These are phyloP conservation scores for Pterophyllum scalare DNA, from an alignment of 2,113 vertebrate genomes.

Conservation along the genomic window DNA sequence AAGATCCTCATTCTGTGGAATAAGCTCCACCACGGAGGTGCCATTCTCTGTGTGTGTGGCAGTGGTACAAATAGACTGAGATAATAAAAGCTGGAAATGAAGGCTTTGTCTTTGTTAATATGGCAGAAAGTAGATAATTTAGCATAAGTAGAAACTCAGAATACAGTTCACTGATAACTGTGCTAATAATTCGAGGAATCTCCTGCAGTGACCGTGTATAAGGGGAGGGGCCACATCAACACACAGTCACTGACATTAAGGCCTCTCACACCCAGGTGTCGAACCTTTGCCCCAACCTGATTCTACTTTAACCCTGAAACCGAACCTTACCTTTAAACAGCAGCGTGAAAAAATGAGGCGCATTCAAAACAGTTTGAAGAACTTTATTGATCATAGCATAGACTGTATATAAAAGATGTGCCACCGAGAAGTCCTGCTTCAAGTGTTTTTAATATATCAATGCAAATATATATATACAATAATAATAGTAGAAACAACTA, in stretches of 20 bases:
- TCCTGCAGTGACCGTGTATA: too few relatives aligned
- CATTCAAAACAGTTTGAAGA: background rate
- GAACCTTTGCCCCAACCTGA: background rate
- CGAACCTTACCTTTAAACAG: background rate
- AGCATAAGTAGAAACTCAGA: background rate
- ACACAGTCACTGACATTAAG: background rate
- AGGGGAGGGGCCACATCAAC: background rate
- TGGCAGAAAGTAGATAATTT: background rate
- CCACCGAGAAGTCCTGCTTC: too few relatives aligned
- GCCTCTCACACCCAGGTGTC: background rate
- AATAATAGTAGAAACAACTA: too few relatives aligned
- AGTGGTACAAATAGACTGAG: conserved; percentile 7
- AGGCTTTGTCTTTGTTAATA: conserved; percentile 14
- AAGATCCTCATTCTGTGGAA: background rate
- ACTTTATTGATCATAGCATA: background rate
- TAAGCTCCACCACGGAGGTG: too few relatives aligned
- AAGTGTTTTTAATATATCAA: background rate
- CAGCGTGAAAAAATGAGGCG: background rate
- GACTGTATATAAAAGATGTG: background rate
- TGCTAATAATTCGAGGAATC: background rate
- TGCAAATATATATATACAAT: too few relatives aligned
- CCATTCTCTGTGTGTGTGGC: background rate
- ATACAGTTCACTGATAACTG: conserved; percentile 10
- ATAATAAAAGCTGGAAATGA: background rate
- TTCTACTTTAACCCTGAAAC: background rate